phyloP scores from a whole-genome alignment of 2,113 vertebrate species.

The Pygoscelis adeliae region DNA sequence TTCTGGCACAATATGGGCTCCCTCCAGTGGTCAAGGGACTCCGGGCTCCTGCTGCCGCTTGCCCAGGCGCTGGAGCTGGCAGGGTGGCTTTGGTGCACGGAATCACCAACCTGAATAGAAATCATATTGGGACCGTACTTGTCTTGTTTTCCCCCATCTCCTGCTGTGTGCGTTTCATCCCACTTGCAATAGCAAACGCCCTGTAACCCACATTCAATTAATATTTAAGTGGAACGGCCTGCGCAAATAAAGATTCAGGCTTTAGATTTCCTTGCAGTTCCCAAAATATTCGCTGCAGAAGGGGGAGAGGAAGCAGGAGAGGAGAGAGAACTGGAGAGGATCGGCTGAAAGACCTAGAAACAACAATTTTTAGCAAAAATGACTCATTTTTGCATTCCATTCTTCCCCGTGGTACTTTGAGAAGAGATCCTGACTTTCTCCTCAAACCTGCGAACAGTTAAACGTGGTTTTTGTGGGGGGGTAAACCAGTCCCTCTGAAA shows the following conservation, averaged over 20 bases:
- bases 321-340: background rate
- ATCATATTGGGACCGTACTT: accelerated
- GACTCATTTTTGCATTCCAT: background rate
- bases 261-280: background rate
- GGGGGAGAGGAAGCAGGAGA: background rate
- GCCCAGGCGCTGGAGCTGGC: background rate
- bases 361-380: background rate
- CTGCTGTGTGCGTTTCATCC: background rate
- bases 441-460: background rate
- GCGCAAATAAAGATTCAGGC: background rate
- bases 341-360: background rate
- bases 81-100: background rate
- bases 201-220: accelerated
- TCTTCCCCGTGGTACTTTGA: background rate
- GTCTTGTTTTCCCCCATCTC: background rate
- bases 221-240: background rate
- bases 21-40: slow-evolving; percentile 68
- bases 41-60: background rate
- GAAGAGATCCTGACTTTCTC: background rate
- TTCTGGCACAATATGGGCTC: slow-evolving; percentile 69
- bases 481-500: background rate
- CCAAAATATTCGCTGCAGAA: background rate
- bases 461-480: background rate
- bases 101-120: accelerated
- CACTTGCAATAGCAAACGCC: background rate